Percentiles rank a stretch among this genome's conserved stretches.
phyloP scores from a whole-genome alignment of 2,113 vertebrate species.

The Cyrtonyx montezumae region DNA sequence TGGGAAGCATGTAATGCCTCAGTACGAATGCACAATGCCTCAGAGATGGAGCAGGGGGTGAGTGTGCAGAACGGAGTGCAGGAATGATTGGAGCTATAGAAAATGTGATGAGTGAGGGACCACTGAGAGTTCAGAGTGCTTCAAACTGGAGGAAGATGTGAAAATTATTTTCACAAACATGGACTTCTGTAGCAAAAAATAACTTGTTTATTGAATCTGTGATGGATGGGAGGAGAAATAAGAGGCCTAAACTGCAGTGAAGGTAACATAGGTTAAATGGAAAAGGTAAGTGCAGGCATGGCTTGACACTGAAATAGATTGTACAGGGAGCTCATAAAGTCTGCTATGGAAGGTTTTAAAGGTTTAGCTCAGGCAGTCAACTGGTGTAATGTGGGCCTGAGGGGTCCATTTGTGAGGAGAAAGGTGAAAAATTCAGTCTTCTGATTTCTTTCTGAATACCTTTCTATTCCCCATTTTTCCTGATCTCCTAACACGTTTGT shows the following conservation, averaged over 20 bases:
- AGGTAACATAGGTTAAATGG: background rate
- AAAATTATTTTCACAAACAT: background rate
- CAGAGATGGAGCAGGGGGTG: background rate
- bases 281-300: background rate
- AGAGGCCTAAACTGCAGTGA: background rate
- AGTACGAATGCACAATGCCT: background rate
- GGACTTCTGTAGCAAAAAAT: background rate
- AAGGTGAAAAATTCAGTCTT: background rate
- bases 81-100: background rate
- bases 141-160: background rate
- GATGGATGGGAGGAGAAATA: background rate
- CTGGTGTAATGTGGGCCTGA: background rate
- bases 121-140: background rate
- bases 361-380: background rate
- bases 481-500: background rate
- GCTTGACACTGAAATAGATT: background rate
- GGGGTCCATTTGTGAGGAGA: background rate
- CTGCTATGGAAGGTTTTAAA: background rate
- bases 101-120: background rate
- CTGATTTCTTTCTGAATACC: background rate
- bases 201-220: background rate
- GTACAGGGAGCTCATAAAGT: background rate
- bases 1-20: background rate
- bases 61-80: accelerated
- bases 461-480: background rate